Evolutionary conservation across 2,888 invertebrate genomes (phyloP), one percentile per base, ranked within the genome.

Genomic region (Zonitis immaculata): DNA sequence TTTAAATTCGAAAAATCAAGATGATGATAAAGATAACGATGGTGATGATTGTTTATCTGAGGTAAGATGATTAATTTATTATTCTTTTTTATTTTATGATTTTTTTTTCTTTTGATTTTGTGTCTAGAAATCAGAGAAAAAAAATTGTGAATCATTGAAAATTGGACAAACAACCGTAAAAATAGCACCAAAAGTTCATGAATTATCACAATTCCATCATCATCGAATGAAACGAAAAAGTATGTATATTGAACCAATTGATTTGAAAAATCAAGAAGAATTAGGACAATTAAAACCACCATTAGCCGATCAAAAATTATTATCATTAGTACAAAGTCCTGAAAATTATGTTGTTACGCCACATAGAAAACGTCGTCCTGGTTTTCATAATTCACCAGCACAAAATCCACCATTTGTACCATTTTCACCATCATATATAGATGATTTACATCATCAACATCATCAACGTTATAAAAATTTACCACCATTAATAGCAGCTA

Each of bases 321-420:
- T 85, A 74, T 82, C 84, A 49, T 78, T 88, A 44, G 86, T 86
- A 46, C 87, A 86, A 68, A 86, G 88, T 52, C 88, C 89, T 0
- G 82, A 82, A 46, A 89, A 89, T 73, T 91, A 91, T 69, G 90
- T 91, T 39, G 91, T 92, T 18, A 91, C 91, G 27, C 91, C 91
- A 9, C 91, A 91, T 77, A 79, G 91, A 65, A 92, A 91, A 77
- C 80, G 91, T 72, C 80, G 91, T 71, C 91, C 91, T 1, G 91
- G 91, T 47, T 92, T 92, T 68, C 90, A 91, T 73, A 91, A 91
- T 70, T 88, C 91, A 28, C 91, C 91, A 16, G 88, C 89, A 58
- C 91, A 91, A 71, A 91, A 91, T 76, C 89, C 90, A 57, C 89
- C 91, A 32, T 91, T 91, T 70, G 89, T 91, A 60, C 89, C 91